These are phyloP conservation scores for pig (Sus scrofa) DNA, from an alignment of 2,113 vertebrate species.

Conservation along the genomic window T2T-Sscrofa CM000824.6:169690501-169691000, in stretches of 20 bases:
- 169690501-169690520: constrained; percentile 80
- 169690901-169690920: constrained; percentile 72
- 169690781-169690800: constrained; percentile 67
- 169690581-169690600: constrained; percentile 66
- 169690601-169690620: constrained; percentile 52
- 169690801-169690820: constrained; percentile 67
- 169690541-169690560: constrained; percentile 79
- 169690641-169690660: neutral
- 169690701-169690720: neutral
- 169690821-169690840: constrained; percentile 70
- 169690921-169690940: constrained; percentile 53
- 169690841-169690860: constrained; percentile 70
- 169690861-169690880: constrained; percentile 71
- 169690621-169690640: constrained; percentile 11
- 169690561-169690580: constrained; percentile 56
- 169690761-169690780: constrained; percentile 45
- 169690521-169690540: constrained; percentile 77
- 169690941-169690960: constrained; percentile 55
- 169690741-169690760: constrained; percentile 56
- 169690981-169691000: constrained; percentile 48
- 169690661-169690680: constrained; percentile 28
- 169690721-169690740: constrained; percentile 38
- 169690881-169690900: constrained; percentile 81
- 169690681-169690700: constrained; percentile 19
- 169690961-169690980: constrained; percentile 60